phyloP scores from a whole-genome alignment of 2,888 invertebrate genomes.

The Microdon myrmicae region DNA sequence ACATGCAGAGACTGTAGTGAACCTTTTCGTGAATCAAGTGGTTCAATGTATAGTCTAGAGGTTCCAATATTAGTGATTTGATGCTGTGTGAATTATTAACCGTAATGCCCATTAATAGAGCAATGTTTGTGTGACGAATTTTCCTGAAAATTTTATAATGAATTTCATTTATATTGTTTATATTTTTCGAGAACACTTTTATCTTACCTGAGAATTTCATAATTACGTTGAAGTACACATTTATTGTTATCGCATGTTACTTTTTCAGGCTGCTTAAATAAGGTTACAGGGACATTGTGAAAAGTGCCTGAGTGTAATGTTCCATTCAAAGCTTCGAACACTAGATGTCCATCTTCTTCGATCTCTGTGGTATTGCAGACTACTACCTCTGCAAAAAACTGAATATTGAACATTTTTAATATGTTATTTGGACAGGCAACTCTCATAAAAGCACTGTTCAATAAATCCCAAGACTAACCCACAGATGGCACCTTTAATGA shows the following conservation, averaged over 20 bases:
- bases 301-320: constrained; percentile 28
- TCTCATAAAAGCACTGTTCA: background rate
- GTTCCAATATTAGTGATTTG: constrained; percentile 37
- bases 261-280: constrained; percentile 35
- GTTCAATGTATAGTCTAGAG: constrained; percentile 26
- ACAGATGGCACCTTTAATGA: too few relatives aligned
- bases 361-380: constrained; percentile 30
- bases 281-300: constrained; percentile 30
- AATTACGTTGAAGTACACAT: constrained; percentile 33
- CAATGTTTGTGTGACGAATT: constrained; percentile 41
- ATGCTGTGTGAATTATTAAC: constrained; percentile 34
- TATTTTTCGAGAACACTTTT: background rate
- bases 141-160: constrained; percentile 16
- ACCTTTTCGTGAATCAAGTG: constrained; percentile 35
- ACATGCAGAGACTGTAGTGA: background rate
- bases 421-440: too few relatives aligned
- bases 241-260: constrained; percentile 6
- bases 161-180: too few relatives aligned
- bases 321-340: constrained; percentile 27
- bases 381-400: constrained; percentile 40
- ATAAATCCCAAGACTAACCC: background rate
- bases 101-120: constrained; percentile 37
- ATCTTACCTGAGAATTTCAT: constrained; percentile 33
- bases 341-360: constrained; percentile 16
- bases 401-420: background rate